Percentiles rank a stretch among this genome's conserved stretches.
phyloP scores from a whole-genome alignment of 92 coral and sea anemone species.

The Porites evermanni region DNA sequence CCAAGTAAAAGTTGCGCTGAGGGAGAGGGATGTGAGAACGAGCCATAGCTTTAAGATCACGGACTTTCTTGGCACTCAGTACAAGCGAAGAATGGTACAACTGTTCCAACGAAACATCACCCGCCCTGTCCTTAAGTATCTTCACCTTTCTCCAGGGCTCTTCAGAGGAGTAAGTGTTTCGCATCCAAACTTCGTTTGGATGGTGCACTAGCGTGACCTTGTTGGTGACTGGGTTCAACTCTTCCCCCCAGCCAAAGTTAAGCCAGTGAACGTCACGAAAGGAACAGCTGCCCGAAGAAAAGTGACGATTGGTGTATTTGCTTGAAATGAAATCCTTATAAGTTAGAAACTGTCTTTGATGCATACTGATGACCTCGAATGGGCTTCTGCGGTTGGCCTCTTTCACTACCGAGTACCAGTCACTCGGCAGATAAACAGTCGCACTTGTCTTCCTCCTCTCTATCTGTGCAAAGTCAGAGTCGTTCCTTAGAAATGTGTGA shows the following conservation, averaged over 20 bases:
- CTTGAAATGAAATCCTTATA: background rate
- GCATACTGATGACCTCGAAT: background rate
- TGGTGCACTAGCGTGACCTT: slow-evolving; percentile 20
- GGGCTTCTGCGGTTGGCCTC: slow-evolving; percentile 21
- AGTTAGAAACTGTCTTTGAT: background rate
- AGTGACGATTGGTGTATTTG: slow-evolving; percentile 10
- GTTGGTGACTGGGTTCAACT: slow-evolving; percentile 1
- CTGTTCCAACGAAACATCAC: background rate
- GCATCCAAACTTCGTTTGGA: slow-evolving; percentile 38
- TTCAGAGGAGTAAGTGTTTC: slow-evolving; percentile 5
- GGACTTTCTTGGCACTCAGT: background rate
- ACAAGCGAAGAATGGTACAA: background rate
- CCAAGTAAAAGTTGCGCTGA: slow-evolving; percentile 15
- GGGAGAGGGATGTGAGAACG: slow-evolving; percentile 9
- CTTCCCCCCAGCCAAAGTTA: slow-evolving; percentile 41
- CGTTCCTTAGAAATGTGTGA: slow-evolving; percentile 38
- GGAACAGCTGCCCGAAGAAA: background rate
- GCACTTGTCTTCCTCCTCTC: slow-evolving; percentile 27
- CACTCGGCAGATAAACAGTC: slow-evolving; percentile 16
- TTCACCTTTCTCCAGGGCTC: slow-evolving; percentile 46
- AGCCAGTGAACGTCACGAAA: too few relatives aligned
- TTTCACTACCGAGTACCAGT: slow-evolving; percentile 48
- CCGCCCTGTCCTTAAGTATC: slow-evolving; percentile 28
- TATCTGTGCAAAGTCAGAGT: slow-evolving; percentile 44
- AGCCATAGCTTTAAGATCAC: slow-evolving; percentile 23